Conservation (phyloP, 2,113 vertebrate genomes). For the Plecturocebus donacophilus region DNA sequence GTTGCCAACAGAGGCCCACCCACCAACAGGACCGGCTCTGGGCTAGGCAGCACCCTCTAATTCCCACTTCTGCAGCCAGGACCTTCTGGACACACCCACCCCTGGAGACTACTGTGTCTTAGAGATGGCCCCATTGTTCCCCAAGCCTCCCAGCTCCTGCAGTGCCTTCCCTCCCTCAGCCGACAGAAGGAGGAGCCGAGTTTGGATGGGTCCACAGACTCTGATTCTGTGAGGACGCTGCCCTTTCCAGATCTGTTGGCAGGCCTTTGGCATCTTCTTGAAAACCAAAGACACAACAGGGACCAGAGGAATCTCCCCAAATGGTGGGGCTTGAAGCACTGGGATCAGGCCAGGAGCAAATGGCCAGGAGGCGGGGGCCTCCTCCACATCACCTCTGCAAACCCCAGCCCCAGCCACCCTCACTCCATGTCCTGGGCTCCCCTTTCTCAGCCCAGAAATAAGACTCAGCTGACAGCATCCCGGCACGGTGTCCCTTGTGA, state of each 20-base stretch:
- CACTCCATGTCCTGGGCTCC: fast-evolving
- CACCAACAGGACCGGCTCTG: not conserved
- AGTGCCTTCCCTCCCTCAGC: not conserved
- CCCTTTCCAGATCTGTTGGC: not conserved
- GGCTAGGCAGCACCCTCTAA: not conserved
- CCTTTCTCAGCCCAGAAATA: not conserved
- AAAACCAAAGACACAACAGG: not conserved
- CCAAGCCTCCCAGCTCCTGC: not conserved
- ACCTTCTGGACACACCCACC: not conserved
- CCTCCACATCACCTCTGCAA: no score
- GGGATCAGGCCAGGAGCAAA: not conserved
- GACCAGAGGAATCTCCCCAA: not conserved
- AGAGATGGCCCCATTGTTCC: not conserved
- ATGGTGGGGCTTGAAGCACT: fast-evolving
- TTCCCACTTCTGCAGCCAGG: not conserved
- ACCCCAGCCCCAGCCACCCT: no score
- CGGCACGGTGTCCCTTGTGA: conserved; percentile 55
- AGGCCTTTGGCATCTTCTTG: not conserved
- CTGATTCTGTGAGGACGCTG: fast-evolving
- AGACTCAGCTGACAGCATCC: conserved; percentile 63
- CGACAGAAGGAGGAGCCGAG: fast-evolving
- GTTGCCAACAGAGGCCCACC: no score
- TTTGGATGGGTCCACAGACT: no score
- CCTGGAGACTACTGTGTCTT: not conserved
- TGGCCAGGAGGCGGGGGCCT: not conserved